phyloP scores from a whole-genome alignment of 2,113 vertebrate species.

The Rhea pennata region DNA sequence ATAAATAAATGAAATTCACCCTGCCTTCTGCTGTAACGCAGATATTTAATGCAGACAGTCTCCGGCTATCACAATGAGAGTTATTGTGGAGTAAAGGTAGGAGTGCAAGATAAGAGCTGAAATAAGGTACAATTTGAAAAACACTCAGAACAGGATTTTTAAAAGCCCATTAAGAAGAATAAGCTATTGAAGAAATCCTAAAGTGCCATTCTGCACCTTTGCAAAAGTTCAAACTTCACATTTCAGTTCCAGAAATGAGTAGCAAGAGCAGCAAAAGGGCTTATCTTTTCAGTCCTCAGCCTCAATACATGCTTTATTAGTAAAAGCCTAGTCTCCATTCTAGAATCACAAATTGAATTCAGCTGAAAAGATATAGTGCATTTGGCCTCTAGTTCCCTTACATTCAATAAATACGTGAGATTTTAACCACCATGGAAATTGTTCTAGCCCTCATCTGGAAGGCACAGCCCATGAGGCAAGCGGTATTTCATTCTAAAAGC shows the following conservation, averaged over 20 bases:
- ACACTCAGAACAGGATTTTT: not conserved
- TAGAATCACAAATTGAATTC: conserved; percentile 21
- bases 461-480: not conserved
- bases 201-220: conserved; percentile 12
- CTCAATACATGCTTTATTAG: not conserved
- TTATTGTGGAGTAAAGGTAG: not conserved
- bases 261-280: conserved; percentile 5
- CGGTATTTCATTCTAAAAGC: not conserved
- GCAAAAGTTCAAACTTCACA: conserved; percentile 18
- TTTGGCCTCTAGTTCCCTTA: not conserved
- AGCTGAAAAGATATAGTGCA: not conserved
- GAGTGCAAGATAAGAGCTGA: conserved; percentile 8
- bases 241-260: conserved; percentile 17
- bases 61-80: not conserved
- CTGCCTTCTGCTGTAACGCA: not conserved
- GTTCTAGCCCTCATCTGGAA: not conserved
- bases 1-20: not conserved
- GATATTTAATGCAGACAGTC: not conserved
- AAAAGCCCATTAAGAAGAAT: conserved; percentile 47
- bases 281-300: conserved; percentile 16
- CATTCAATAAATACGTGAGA: not conserved
- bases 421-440: not conserved
- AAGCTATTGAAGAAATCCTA: conserved; percentile 3
- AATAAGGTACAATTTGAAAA: conserved; percentile 9
- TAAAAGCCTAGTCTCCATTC: conserved; percentile 3